These are phyloP conservation scores for Torymus texanus DNA, from an alignment of 2,888 invertebrate species.

Conservation along the genomic window DNA sequence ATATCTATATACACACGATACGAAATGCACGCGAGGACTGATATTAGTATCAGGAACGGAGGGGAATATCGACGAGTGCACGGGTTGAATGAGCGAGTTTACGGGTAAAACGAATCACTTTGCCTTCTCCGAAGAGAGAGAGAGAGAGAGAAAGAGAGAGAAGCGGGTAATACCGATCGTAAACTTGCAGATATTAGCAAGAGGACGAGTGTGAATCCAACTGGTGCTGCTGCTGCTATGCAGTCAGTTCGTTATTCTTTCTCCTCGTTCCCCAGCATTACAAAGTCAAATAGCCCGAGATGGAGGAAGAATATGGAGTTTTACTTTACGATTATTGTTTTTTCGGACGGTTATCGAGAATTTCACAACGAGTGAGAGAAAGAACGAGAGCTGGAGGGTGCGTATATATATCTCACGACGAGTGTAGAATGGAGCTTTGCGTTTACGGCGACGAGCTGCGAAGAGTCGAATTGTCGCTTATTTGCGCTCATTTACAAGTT, in stretches of 20 bases:
- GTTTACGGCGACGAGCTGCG: background rate
- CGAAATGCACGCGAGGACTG: background rate
- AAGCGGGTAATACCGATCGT: constrained; percentile 37
- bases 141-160: background rate
- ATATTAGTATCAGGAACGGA: constrained; percentile 27
- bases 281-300: constrained; percentile 44
- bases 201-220: constrained; percentile 8
- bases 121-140: constrained; percentile 22
- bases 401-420: background rate
- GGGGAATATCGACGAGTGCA: constrained; percentile 5
- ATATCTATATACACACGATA: background rate
- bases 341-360: constrained; percentile 20
- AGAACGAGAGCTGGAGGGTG: background rate
- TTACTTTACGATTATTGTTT: constrained; percentile 51
- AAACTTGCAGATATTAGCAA: constrained; percentile 42
- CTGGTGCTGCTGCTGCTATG: background rate
- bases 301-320: constrained; percentile 49
- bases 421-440: background rate
- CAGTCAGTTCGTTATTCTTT: background rate
- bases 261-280: constrained; percentile 5
- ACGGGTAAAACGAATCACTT: constrained; percentile 11
- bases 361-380: background rate
- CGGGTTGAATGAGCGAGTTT: constrained; percentile 3
- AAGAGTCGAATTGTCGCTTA: constrained; percentile 13
- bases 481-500: constrained; percentile 41